Evolutionary conservation across 2,888 invertebrate species (phyloP).

Genomic region (Pandemis cinnamomeana): DNA sequence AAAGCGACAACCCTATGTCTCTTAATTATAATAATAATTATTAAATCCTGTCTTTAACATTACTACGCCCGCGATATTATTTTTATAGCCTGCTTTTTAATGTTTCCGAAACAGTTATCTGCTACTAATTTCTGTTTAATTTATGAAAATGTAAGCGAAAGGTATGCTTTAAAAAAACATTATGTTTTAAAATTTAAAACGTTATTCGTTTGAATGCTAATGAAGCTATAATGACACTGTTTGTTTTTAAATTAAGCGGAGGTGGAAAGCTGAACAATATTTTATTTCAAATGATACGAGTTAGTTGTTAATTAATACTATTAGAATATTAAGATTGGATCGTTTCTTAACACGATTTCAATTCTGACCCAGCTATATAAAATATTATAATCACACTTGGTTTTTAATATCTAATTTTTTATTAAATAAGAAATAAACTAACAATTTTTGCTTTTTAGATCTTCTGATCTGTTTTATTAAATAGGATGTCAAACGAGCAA

Average conservation of each 20-base stretch:
- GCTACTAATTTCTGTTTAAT: slow-evolving; percentile 34
- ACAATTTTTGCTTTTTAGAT: no score
- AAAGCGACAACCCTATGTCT: background rate
- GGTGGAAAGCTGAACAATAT: slow-evolving; percentile 18
- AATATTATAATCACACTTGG: background rate
- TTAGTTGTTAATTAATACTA: slow-evolving; percentile 4
- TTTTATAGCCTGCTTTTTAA: slow-evolving; percentile 1
- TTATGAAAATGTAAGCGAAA: slow-evolving; percentile 37
- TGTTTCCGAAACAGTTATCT: slow-evolving; percentile 9
- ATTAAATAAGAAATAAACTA: no score
- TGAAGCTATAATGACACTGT: slow-evolving; percentile 47
- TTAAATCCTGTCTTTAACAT: background rate
- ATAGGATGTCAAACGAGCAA: no score
- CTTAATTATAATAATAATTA: background rate
- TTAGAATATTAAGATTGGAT: slow-evolving; percentile 11
- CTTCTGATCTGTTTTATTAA: no score
- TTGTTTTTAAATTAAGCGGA: slow-evolving; percentile 21
- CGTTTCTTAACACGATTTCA: slow-evolving; percentile 1
- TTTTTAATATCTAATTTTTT: background rate
- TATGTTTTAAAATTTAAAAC: slow-evolving; percentile 22
- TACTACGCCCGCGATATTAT: background rate
- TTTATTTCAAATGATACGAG: slow-evolving; percentile 6
- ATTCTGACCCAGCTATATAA: background rate
- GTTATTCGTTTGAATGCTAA: slow-evolving; percentile 32
- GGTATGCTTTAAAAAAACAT: slow-evolving; percentile 22